phyloP scores from a whole-genome alignment of 92 coral and sea anemone species.

The Micromussa lordhowensis region DNA sequence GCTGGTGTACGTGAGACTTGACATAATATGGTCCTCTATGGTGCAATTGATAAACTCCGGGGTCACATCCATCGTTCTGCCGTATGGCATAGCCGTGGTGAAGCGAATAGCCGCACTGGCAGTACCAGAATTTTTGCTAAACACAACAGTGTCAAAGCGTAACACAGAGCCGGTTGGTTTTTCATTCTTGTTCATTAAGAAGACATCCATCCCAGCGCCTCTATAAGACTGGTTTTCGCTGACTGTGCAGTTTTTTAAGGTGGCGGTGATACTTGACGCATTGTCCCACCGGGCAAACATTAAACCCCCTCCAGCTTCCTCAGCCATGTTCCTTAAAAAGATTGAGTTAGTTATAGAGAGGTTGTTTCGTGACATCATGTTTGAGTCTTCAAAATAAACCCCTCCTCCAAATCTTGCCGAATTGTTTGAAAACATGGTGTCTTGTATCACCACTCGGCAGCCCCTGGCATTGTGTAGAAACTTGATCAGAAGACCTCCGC shows the following conservation, averaged over 20 bases:
- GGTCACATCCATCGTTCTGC: conserved; percentile 51
- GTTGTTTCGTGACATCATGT: conserved; percentile 56
- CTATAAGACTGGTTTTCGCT: conserved; percentile 67
- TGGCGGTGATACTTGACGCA: conserved; percentile 53
- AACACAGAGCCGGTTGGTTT: conserved; percentile 54
- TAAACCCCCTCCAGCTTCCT: conserved; percentile 89
- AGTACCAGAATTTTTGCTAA: conserved; percentile 9
- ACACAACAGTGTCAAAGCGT: conserved; percentile 32
- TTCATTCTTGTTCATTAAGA: conserved; percentile 60
- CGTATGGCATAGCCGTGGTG: conserved; percentile 78
- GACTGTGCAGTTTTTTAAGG: conserved; percentile 60
- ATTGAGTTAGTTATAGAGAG: conserved; percentile 42
- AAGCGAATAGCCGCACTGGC: conserved; percentile 69
- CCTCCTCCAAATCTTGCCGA: conserved; percentile 92
- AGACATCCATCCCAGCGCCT: conserved; percentile 77
- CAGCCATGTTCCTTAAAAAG: conserved; percentile 66
- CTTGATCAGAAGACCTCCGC: conserved; percentile 73
- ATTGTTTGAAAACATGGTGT: conserved; percentile 66
- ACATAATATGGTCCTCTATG: conserved; percentile 56
- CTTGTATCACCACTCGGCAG: conserved; percentile 56
- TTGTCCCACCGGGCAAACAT: conserved; percentile 76
- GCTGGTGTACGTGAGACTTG: conserved; percentile 55
- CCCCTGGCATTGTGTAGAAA: conserved; percentile 32
- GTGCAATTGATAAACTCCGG: conserved; percentile 83
- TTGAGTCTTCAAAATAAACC: conserved; percentile 59